Conservation (phyloP, 1,140 invertebrate genomes). For the Drosophila nannoptera region DNA sequence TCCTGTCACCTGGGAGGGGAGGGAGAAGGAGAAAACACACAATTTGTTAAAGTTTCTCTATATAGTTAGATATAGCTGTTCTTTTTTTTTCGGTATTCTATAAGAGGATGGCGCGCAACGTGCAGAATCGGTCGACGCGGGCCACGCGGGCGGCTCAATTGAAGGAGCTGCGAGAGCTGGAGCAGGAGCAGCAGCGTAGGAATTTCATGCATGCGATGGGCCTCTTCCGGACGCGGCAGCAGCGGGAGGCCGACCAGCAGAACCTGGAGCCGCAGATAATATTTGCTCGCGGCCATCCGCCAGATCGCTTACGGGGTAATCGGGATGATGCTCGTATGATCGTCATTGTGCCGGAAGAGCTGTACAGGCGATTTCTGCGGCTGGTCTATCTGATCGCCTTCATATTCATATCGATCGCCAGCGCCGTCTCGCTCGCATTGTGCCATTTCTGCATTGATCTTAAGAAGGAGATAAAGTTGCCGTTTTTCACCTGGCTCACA, state of each 20-base stretch:
- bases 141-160: no score
- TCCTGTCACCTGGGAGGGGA: no score
- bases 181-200: not conserved
- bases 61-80: no score
- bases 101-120: no score
- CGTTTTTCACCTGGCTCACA: slow-evolving; percentile 15
- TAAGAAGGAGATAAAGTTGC: not conserved
- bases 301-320: not conserved
- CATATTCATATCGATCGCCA: slow-evolving; percentile 3
- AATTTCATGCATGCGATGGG: not conserved
- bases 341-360: not conserved
- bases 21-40: no score
- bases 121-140: no score
- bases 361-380: not conserved
- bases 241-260: not conserved
- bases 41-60: no score
- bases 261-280: not conserved
- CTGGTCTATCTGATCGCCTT: not conserved
- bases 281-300: not conserved
- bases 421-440: not conserved
- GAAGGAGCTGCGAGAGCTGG: no score
- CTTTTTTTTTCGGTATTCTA: no score
- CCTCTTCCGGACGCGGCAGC: not conserved
- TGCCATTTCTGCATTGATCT: not conserved
- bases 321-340: not conserved